Base-by-base conservation (phyloP, 1,140 invertebrate species). In the Microplitis demolitor region DNA sequence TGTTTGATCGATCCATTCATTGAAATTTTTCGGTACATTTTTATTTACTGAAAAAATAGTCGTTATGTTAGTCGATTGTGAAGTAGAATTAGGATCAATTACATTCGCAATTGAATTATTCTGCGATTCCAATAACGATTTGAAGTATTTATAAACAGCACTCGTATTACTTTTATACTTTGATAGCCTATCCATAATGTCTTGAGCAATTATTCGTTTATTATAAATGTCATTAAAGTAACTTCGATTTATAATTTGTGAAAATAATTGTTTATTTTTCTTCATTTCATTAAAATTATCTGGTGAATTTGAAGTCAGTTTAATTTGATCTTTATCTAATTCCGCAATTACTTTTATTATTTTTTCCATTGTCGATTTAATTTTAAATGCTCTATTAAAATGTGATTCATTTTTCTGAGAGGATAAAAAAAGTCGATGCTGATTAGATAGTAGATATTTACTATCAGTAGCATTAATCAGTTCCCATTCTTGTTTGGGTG, bases 401-500 rank as follows among this genome's bases (percentile, higher is more conserved):
- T 50, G 9, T n/a, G 14, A 24, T 45, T 35, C 3, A n/a, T 64
- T 4, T 16, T 8, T 50, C 34, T 31, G n/a, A 13, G 16, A 45
- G 45, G 14, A 45, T n/a, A 8, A 4, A 1, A 16, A 4, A 24
- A 50, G 11, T 64, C 5, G 33, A 45, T 50, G 4, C 6, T 13
- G 37, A 13, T 24, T 9, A 50, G 16, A 5, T 50, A 14, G 16
- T 50, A 37, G 14, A 6, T 64, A 13, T 24, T 64, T 64, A 45
- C 4, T 8, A 64, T 11, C 45, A 8, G 62, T 13, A 14, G 4
- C 2, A 11, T 11, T 64, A 50, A 69, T 51, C n/a, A 34, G 64
- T 35, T 69, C 69, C 74, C 69, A 75, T 8, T 75, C 35, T 3
- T 63, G 11, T n/a, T 69, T 69, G 31, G 66, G 39, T n/a, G 69